Evolutionary conservation across 2,797 vertebrate species (phyloP).

Genomic region (Schizopygopsis pylzovi): DNA sequence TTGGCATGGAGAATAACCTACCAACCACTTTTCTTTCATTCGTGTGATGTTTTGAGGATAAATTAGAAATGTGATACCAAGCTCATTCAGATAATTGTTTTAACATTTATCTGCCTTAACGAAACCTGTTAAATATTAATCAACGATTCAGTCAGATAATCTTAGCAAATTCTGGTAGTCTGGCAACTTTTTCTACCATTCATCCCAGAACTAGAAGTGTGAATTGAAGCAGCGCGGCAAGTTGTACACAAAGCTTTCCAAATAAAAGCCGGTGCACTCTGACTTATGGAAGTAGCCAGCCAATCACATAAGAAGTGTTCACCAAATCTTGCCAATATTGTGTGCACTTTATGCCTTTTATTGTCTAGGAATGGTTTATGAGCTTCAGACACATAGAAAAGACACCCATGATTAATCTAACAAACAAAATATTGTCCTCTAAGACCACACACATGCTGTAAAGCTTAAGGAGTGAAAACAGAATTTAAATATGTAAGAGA

Average conservation of each 20-base stretch:
- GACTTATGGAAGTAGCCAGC: neutral
- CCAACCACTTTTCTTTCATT: constrained; percentile 9
- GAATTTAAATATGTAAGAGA: neutral
- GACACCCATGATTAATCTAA: neutral
- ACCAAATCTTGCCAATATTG: neutral
- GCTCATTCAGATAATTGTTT: neutral
- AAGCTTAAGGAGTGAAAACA: neutral
- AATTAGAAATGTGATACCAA: neutral
- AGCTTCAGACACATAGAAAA: neutral
- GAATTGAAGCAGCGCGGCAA: neutral
- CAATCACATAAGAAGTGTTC: neutral
- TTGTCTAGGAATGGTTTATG: neutral
- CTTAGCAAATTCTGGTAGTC: neutral
- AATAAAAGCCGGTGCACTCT: neutral
- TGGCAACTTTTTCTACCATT: neutral
- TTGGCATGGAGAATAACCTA: neutral
- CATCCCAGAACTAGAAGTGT: neutral
- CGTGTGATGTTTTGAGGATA: neutral
- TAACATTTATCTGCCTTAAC: neutral
- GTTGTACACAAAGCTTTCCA: neutral
- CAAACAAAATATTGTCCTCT: neutral
- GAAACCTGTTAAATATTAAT: neutral
- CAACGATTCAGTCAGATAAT: neutral
- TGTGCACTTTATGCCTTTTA: neutral
- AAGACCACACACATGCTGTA: neutral